A percentile compares a stretch with the other conserved stretches of the same genome.
Evolutionary conservation across 2,888 invertebrate species (phyloP).

Genomic region (Baccha elongata): DNA sequence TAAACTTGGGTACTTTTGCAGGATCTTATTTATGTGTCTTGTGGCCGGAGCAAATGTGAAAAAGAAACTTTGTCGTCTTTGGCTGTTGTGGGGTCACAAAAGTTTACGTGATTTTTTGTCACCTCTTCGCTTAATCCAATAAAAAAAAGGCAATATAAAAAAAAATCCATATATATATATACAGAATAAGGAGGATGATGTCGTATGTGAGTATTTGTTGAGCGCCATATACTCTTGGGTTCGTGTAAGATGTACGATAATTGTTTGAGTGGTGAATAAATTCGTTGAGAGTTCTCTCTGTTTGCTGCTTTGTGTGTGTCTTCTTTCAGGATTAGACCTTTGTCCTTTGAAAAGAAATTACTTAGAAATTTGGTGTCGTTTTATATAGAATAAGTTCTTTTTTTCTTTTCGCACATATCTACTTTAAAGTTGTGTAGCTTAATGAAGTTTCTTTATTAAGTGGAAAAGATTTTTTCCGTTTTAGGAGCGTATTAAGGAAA

Average conservation of each 20-base stretch:
- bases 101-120: constrained; percentile 64
- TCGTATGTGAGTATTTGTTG: constrained; percentile 33
- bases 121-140: constrained; percentile 59
- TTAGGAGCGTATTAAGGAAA: no score
- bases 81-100: constrained; percentile 17
- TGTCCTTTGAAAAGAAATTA: no score
- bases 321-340: no score
- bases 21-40: constrained; percentile 48
- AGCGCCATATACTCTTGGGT: constrained; percentile 24
- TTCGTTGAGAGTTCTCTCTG: constrained; percentile 33
- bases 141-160: neutral
- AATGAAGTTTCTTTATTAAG: no score
- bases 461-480: no score
- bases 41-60: constrained; percentile 40
- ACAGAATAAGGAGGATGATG: no score
- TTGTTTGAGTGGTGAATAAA: constrained; percentile 71
- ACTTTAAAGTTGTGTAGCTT: no score
- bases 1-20: constrained; percentile 49
- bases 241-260: constrained; percentile 61
- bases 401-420: no score
- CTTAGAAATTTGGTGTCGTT: no score
- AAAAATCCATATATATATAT: no score
- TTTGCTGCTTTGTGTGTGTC: constrained; percentile 35
- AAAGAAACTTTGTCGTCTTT: constrained; percentile 58
- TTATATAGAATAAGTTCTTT: no score